Conservation (phyloP, 2,797 vertebrate genomes). For the Monodelphis domestica region DNA sequence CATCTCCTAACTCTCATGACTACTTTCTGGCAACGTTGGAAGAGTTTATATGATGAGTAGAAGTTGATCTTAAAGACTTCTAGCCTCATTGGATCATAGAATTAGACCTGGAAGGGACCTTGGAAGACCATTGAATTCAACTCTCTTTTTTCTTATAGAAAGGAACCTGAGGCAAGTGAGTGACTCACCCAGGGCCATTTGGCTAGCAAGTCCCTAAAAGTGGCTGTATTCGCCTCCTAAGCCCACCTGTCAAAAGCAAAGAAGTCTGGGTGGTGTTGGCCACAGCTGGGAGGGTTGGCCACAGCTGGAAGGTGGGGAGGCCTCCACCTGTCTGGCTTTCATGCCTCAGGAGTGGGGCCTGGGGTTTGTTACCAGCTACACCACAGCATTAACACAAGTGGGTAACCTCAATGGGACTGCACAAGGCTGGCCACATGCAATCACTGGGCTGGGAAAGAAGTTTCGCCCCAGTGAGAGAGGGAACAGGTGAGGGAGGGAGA, state of each 20-base stretch:
- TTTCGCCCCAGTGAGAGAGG: background rate
- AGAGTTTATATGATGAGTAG: background rate
- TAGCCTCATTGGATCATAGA: background rate
- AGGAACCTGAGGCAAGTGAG: background rate
- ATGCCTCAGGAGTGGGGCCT: background rate
- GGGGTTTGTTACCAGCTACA: background rate
- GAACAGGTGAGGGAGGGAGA: background rate
- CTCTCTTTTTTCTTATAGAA: background rate
- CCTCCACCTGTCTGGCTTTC: background rate
- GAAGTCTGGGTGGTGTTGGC: background rate
- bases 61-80: background rate
- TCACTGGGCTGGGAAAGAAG: background rate
- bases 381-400: background rate
- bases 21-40: background rate
- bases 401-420: background rate
- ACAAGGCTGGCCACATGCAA: background rate
- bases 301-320: background rate
- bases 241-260: background rate
- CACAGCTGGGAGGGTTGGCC: background rate
- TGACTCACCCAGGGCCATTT: background rate
- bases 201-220: background rate
- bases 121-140: background rate
- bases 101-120: background rate
- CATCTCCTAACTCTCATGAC: background rate
- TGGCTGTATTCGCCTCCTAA: no score